These are phyloP conservation scores for Gymnoscopelus braueri DNA, from an alignment of 2,797 vertebrate species.

Conservation along the genomic window DNA sequence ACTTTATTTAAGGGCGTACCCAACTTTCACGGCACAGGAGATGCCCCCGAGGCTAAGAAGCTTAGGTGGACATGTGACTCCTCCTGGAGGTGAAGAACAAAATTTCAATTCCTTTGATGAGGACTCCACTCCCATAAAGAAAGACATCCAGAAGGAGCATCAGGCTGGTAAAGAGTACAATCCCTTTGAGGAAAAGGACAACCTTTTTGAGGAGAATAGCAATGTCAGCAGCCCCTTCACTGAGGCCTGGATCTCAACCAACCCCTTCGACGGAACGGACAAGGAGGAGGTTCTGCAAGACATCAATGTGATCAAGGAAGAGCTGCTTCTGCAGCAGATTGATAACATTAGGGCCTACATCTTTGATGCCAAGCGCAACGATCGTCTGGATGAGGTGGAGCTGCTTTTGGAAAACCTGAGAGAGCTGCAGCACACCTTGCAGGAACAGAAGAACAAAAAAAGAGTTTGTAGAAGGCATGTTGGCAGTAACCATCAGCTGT, in stretches of 20 bases:
- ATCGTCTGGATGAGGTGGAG: constrained; percentile 95
- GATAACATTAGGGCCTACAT: constrained; percentile 98
- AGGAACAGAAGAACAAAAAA: constrained; percentile 89
- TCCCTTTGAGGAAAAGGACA: constrained; percentile 91
- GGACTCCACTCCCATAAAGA: constrained; percentile 74
- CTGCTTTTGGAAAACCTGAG: constrained; percentile 92
- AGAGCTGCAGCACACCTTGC: constrained; percentile 90
- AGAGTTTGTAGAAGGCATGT: background rate
- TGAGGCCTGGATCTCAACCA: constrained; percentile 74
- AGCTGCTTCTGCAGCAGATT: constrained; percentile 96
- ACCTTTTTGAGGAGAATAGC: constrained; percentile 85
- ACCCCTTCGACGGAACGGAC: constrained; percentile 89
- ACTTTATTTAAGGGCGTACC: constrained; percentile 59
- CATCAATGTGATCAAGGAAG: constrained; percentile 90
- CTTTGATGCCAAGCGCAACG: constrained; percentile 96
- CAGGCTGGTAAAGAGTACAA: constrained; percentile 85
- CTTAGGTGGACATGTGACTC: constrained; percentile 66
- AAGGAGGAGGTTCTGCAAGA: constrained; percentile 77
- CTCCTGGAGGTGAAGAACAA: constrained; percentile 60
- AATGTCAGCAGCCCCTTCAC: constrained; percentile 70
- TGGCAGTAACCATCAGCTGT: background rate
- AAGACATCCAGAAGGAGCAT: constrained; percentile 71
- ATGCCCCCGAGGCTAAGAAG: constrained; percentile 71
- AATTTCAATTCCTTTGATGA: constrained; percentile 89
- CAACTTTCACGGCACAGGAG: constrained; percentile 65